Conservation (phyloP, 2,888 invertebrate species). For the Dasypolia templi region DNA sequence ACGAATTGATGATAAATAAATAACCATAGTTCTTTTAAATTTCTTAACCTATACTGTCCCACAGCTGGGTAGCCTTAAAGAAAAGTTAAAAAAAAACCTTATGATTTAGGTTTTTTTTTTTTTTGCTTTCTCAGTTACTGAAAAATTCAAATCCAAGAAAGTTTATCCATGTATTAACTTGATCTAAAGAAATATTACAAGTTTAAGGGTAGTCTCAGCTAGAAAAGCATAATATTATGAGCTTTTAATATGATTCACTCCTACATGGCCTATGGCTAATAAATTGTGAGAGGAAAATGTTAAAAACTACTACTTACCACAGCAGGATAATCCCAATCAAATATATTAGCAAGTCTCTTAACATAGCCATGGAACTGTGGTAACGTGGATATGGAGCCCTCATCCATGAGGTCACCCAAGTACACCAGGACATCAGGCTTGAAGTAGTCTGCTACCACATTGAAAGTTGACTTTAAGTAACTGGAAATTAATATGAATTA, state of each 20-base stretch:
- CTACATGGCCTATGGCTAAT: background rate
- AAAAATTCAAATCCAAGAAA: background rate
- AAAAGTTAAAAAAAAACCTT: too few relatives aligned
- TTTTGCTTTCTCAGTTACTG: background rate
- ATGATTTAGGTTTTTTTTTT: too few relatives aligned
- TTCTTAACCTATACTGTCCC: too few relatives aligned
- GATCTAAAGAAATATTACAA: background rate
- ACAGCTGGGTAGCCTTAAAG: too few relatives aligned
- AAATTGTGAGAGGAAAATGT: background rate
- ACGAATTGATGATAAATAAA: too few relatives aligned
- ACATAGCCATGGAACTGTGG: conserved; percentile 94
- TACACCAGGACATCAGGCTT: conserved; percentile 96
- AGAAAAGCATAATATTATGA: background rate
- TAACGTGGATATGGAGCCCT: conserved; percentile 95
- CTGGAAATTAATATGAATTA: conserved; percentile 84
- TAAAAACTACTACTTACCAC: conserved; percentile 72
- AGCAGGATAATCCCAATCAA: conserved; percentile 77
- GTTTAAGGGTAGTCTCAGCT: background rate
- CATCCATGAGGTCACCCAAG: conserved; percentile 98
- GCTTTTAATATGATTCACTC: background rate
- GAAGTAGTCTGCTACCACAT: conserved; percentile 92
- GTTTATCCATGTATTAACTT: background rate
- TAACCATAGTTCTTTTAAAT: too few relatives aligned
- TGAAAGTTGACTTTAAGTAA: conserved; percentile 95
- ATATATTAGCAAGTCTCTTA: conserved; percentile 91